Evolutionary conservation across 2,113 vertebrate species (phyloP).

Genomic region (Vicugna pacos): DNA sequence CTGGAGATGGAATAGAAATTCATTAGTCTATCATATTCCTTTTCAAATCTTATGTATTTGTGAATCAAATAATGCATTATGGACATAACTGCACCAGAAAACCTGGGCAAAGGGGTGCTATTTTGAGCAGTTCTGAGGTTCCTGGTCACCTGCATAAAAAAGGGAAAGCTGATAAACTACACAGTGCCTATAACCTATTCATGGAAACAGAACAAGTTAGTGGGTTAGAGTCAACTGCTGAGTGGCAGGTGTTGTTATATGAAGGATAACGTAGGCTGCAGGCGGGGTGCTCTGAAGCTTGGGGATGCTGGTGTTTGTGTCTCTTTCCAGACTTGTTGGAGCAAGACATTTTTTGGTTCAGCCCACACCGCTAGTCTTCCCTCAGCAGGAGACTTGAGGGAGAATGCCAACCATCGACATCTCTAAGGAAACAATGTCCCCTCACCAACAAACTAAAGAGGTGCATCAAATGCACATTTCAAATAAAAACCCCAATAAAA

Average conservation of each 20-base stretch:
- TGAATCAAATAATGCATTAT: neutral
- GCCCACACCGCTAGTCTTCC: neutral
- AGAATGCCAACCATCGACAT: neutral
- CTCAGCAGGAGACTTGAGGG: neutral
- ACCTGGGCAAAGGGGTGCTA: neutral
- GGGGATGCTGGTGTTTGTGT: neutral
- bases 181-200: neutral
- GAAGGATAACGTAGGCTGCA: neutral
- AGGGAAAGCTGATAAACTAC: neutral
- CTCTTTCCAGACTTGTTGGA: neutral
- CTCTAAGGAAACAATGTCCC: neutral
- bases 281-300: neutral
- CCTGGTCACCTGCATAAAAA: neutral
- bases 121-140: neutral
- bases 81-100: neutral
- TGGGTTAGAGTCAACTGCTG: neutral
- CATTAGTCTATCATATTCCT: neutral
- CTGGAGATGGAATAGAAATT: neutral
- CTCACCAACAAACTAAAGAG: neutral
- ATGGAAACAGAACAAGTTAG: neutral
- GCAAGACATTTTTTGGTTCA: neutral
- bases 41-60: neutral
- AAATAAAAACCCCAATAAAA: slow-evolving; percentile 46
- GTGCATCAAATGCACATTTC: neutral
- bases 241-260: neutral